Conservation (phyloP, 2,888 invertebrate species). For the Diarsia rubi region DNA sequence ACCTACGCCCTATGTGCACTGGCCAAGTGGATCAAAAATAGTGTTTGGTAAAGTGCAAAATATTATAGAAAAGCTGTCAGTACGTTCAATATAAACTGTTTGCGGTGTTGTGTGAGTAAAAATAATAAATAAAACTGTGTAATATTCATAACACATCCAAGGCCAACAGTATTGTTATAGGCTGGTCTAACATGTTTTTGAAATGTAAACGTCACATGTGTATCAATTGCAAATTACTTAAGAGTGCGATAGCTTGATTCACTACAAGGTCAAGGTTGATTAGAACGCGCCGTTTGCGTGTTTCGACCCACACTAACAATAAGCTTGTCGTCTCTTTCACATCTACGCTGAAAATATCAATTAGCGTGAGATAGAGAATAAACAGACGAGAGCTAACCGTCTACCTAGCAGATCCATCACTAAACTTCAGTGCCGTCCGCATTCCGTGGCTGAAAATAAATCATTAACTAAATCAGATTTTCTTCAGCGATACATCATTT, state of each 20-base stretch:
- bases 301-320: constrained; percentile 62
- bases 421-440: constrained; percentile 81
- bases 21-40: neutral
- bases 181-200: constrained; percentile 39
- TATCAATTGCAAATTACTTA: constrained; percentile 78
- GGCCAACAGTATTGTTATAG: constrained; percentile 30
- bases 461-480: constrained; percentile 80
- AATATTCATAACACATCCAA: constrained; percentile 21
- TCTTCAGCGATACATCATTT: constrained; percentile 69
- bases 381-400: constrained; percentile 68
- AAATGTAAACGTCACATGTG: constrained; percentile 50
- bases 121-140: constrained; percentile 7
- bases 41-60: neutral
- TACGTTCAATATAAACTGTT: neutral
- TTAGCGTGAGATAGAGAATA: constrained; percentile 70
- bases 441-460: constrained; percentile 85
- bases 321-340: constrained; percentile 74
- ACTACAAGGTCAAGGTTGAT: constrained; percentile 87
- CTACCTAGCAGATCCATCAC: constrained; percentile 78
- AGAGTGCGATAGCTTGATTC: constrained; percentile 77
- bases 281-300: constrained; percentile 75
- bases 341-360: constrained; percentile 60
- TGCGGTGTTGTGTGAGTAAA: neutral
- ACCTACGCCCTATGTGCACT: neutral
- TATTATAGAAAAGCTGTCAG: neutral